Evolutionary conservation across 2,113 vertebrate genomes (phyloP).

Genomic region (Melanerpes formicivorus): DNA sequence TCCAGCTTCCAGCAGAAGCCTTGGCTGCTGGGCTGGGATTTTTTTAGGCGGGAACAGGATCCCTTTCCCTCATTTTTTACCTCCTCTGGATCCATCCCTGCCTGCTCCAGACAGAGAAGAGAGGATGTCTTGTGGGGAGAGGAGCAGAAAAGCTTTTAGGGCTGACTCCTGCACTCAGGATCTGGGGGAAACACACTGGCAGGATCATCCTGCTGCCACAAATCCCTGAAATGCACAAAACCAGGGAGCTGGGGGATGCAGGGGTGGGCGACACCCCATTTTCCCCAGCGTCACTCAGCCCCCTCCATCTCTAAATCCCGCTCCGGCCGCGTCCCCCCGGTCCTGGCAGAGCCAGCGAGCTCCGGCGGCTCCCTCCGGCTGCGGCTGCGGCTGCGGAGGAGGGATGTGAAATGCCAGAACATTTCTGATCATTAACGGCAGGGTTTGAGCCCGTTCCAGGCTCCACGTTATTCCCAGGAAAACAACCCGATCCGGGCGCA

Average conservation of each 20-base stretch:
- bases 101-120: not conserved
- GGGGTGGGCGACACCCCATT: not conserved
- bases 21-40: not conserved
- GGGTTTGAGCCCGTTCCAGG: conserved; percentile 18
- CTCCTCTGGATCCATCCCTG: no score
- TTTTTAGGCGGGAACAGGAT: not conserved
- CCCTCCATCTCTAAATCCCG: no score
- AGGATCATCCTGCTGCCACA: not conserved
- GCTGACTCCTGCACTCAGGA: not conserved
- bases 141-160: not conserved
- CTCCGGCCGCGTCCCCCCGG: not conserved
- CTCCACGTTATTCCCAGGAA: not conserved
- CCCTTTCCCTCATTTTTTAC: not conserved
- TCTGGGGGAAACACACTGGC: not conserved
- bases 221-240: not conserved
- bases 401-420: conserved; percentile 47
- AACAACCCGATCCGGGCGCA: not conserved
- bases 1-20: not conserved
- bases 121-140: not conserved
- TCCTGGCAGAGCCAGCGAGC: not conserved
- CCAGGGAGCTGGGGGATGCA: not conserved
- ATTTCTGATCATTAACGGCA: conserved; percentile 48
- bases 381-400: conserved; percentile 50
- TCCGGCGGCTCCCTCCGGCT: not conserved
- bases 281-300: no score